Base-by-base conservation (phyloP, 2,797 vertebrate genomes). In the Pygocentrus nattereri region DNA sequence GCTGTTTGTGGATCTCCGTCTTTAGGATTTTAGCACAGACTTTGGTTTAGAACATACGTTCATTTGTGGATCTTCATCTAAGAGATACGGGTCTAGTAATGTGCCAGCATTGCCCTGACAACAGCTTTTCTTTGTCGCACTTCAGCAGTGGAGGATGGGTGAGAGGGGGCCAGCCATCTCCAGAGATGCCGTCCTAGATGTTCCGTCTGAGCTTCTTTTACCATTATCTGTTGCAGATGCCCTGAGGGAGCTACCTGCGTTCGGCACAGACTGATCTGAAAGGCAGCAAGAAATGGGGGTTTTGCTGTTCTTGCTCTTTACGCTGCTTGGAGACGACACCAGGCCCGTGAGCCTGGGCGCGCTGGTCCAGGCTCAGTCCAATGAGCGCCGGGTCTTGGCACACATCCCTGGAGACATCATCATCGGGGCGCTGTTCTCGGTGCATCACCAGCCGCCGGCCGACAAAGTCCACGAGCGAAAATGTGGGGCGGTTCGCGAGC, bases 391-490 rank as follows among this genome's bases (percentile, higher is more conserved):
- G 68, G 96, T 99, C 75, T 91, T 99, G 88, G 96, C 98, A 16
- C 95, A 98, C 71, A 96, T 98, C 91, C 95, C 97, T 0, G 98
- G 98, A 5, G 98, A 99, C 94, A 94, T 99, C 91, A 96, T 98
- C 88, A 99, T 99, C 30, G 98, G 98, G 86, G 98, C 98, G 16
- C 92, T 99, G 41, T 99, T 99, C 90, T 99, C 98, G 0, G 97
- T 99, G 76, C 98, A 99, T 89, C 98, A 99, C 80, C 98, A 99
- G 84, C 98, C 98, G 47, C 96, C 96, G 0, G 98, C 98, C 58
- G 97, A 99, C 90, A 99, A 99, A 88, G 98, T 99, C 62, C 98
- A 99, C 0, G 98, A 99, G 91, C 93, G 98, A 80, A 99, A 99
- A 90, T 99, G 98, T 52, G 98, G 98, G 7, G 97, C 95, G 0